Evolutionary conservation across 92 coral and sea anemone species (phyloP).

Genomic region (Pocillopora meandrina): DNA sequence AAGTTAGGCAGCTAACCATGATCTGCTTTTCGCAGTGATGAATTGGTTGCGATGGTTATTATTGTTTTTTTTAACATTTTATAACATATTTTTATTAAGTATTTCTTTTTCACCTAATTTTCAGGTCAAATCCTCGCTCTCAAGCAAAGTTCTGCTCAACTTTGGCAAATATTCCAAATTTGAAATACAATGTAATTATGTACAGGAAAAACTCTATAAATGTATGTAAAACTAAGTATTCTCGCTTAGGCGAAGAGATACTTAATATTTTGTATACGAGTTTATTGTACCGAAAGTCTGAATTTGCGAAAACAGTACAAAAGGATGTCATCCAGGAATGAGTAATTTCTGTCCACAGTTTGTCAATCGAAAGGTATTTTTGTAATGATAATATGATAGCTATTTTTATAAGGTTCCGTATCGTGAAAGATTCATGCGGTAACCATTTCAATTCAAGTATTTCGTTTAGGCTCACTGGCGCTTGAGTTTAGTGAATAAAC

Average conservation of each 20-base stretch:
- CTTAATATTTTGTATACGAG: conserved; percentile 14
- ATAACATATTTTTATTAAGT: neutral
- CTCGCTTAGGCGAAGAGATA: neutral
- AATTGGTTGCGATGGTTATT: neutral
- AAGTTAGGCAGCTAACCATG: neutral
- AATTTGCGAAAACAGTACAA: conserved; percentile 11
- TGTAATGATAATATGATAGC: neutral
- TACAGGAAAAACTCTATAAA: neutral
- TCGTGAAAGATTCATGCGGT: neutral
- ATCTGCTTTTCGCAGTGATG: neutral
- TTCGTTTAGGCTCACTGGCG: conserved; percentile 18
- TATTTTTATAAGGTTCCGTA: conserved; percentile 23
- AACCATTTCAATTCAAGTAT: neutral
- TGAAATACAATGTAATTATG: conserved; percentile 8
- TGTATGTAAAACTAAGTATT: neutral
- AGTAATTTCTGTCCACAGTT: neutral
- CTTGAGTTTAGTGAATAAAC: conserved; percentile 31
- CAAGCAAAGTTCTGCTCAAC: neutral
- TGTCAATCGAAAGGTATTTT: conserved; percentile 13
- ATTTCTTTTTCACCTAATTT: neutral
- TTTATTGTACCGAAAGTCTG: conserved; percentile 4
- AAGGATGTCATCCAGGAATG: neutral
- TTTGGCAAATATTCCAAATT: neutral
- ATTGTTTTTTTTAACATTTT: neutral
- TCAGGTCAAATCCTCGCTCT: neutral